Evolutionary conservation across 2,888 invertebrate genomes (phyloP), one percentile per base, ranked within the genome.

Genomic region (Caenorhabditis sp.): DNA sequence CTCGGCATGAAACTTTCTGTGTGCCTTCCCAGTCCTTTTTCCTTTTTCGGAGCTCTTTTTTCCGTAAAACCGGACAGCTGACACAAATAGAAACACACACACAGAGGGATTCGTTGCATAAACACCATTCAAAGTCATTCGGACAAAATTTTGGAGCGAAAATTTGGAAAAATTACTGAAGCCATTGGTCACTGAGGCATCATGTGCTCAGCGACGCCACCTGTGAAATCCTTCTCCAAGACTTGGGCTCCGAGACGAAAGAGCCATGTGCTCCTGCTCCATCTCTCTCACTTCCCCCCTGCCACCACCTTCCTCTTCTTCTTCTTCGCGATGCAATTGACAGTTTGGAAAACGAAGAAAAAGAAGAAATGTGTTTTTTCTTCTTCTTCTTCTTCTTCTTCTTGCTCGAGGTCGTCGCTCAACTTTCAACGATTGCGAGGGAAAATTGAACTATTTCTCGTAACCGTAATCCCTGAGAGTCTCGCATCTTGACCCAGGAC

Each of bases 311-410:
- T n/a, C n/a, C n/a, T n/a, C n/a, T n/a, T n/a, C n/a, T 38, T 38
- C 38, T 38, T 38, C 38, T 38, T 12, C 38, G 2, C 54, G 22
- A 77, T 77, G 77, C 77, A 77, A 70, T 77, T 70, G 77, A 77
- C 77, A 77, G 69, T 77, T 77, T 70, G 54, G 63, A 63, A 31
- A 41, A 59, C 68, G 69, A 76, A 68, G 61, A 76, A 69, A 28
- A 44, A 44, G 44, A 44, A 44, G 28, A 79, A 44, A 79, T 70
- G 56, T 79, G 79, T 79, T 79, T 69, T 70, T 51, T 51, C 49
- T 68, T 47, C 22, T 47, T 44, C 56, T 35, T 35, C 31, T 4
- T 35, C 8, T 56, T 56, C 28, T 22, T 66, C 51, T 54, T 22
- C 26, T 54, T 54, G 54, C 54, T 54, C 66, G 49, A 49, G 16